phyloP scores from a whole-genome alignment of 2,113 vertebrate genomes.

The Elephas maximus region DNA sequence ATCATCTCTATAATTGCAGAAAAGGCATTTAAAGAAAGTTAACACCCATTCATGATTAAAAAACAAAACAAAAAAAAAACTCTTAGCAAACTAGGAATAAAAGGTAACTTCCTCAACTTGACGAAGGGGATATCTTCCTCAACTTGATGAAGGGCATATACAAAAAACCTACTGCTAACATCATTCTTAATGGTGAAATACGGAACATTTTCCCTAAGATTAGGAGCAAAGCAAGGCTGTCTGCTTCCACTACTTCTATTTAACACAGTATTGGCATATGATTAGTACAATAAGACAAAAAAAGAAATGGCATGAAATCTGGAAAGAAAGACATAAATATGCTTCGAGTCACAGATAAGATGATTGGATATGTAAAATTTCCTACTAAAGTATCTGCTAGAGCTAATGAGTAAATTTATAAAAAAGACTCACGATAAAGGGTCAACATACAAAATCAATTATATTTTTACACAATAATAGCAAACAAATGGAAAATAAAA shows the following conservation, averaged over 20 bases:
- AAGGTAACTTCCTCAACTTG: neutral
- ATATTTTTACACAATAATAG: neutral
- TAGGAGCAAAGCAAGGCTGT: neutral
- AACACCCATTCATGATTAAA: neutral
- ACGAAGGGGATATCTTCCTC: neutral
- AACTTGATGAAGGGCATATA: neutral
- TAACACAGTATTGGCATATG: neutral
- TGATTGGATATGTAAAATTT: neutral
- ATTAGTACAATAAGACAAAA: conserved; percentile 10
- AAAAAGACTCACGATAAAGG: neutral
- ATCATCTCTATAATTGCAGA: neutral
- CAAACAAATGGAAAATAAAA: conserved; percentile 36
- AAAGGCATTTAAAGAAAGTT: conserved; percentile 20
- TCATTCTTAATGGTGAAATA: too few species aligned
- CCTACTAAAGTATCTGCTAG: neutral
- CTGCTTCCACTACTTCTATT: neutral
- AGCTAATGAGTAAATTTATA: neutral
- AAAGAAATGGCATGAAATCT: conserved; percentile 7
- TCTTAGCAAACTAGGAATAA: neutral
- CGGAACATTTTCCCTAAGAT: too few species aligned
- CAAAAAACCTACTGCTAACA: too few species aligned
- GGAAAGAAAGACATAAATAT: conserved; percentile 6
- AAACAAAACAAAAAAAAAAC: neutral
- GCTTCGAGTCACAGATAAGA: neutral
- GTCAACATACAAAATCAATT: conserved; percentile 5